These are phyloP conservation scores for Seriola quinqueradiata DNA, from an alignment of 2,113 vertebrate genomes.

Conservation along the genomic window DNA sequence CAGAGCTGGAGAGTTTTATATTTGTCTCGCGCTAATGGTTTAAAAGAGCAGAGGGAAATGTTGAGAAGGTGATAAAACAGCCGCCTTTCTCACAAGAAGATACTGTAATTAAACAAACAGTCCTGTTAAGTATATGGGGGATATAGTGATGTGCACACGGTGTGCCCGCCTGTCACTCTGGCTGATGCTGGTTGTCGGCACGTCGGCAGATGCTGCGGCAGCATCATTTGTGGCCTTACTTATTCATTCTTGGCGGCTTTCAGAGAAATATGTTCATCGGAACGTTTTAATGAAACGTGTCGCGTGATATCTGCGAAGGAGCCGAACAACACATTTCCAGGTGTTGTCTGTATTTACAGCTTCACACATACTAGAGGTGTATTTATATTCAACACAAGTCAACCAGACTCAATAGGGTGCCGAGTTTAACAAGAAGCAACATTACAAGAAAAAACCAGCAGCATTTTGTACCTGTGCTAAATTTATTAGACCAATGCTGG, in stretches of 20 bases:
- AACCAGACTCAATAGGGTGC: background rate
- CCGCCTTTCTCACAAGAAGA: background rate
- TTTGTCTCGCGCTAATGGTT: conserved; percentile 4
- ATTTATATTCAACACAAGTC: background rate
- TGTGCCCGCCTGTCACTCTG: conserved; percentile 7
- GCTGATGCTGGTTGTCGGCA: conserved; percentile 16
- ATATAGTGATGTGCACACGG: background rate
- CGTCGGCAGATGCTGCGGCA: conserved; percentile 44
- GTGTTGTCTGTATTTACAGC: background rate
- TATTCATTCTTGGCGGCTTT: background rate
- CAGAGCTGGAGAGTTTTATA: background rate
- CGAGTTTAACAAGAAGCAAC: background rate
- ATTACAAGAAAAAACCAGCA: background rate
- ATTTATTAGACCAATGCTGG: no score
- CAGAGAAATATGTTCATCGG: conserved; percentile 15
- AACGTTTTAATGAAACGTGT: background rate
- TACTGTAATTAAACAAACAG: conserved; percentile 35
- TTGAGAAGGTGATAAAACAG: conserved; percentile 8
- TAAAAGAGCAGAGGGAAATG: background rate
- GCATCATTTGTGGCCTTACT: conserved; percentile 3
- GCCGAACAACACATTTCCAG: background rate
- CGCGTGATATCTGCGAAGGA: background rate
- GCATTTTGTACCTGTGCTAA: background rate
- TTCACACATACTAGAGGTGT: background rate
- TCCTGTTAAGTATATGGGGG: background rate